phyloP scores from a whole-genome alignment of 2,113 vertebrate genomes.

The Ochotona curzoniae region DNA sequence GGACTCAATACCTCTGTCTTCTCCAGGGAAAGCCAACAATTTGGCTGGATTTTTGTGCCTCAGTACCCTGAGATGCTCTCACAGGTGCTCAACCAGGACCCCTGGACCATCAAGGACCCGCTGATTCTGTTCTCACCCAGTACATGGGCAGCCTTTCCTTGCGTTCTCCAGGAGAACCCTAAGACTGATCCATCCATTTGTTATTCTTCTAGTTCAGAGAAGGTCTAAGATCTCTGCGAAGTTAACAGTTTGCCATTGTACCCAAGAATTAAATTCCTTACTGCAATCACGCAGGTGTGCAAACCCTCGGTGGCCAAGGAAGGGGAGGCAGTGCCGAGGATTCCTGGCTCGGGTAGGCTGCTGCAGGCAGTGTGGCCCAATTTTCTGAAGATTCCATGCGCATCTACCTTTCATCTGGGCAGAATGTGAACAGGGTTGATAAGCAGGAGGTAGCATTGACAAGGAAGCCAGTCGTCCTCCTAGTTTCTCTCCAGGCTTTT shows the following conservation, averaged over 20 bases:
- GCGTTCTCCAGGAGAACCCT: not conserved
- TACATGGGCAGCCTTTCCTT: not conserved
- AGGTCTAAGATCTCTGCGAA: not conserved
- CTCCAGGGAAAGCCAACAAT: not conserved
- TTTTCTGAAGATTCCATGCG: not conserved
- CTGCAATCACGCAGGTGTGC: not conserved
- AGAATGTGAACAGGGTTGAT: too few relatives aligned
- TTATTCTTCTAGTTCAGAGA: not conserved
- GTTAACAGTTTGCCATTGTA: slow-evolving; percentile 20
- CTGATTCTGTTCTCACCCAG: not conserved
- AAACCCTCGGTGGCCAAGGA: not conserved
- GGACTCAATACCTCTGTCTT: not conserved
- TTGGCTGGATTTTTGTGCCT: not conserved
- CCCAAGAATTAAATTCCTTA: not conserved
- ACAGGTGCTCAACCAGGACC: not conserved
- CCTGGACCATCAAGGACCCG: not conserved
- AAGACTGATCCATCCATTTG: not conserved
- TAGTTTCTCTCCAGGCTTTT: too few relatives aligned
- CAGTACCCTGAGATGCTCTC: not conserved
- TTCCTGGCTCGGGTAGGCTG: not conserved
- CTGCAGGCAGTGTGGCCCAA: not conserved
- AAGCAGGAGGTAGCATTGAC: too few relatives aligned
- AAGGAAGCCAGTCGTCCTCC: too few relatives aligned
- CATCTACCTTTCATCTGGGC: not conserved
- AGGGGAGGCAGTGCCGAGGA: not conserved